phyloP scores from a whole-genome alignment of 2,888 invertebrate species.

The Melanophora roralis region DNA sequence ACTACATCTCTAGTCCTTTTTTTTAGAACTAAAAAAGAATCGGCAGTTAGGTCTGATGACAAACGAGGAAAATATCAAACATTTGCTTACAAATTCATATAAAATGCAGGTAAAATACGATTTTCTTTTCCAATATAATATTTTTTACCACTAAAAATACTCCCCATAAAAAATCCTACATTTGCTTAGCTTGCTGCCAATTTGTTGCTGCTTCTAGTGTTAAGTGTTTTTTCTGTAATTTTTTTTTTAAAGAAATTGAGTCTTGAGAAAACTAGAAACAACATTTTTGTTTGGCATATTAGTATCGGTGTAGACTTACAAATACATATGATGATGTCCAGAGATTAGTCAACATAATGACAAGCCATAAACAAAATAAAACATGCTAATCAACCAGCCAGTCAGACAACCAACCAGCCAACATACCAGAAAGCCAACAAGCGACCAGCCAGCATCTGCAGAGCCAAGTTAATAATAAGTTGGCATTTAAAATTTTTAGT shows the following conservation, averaged over 20 bases:
- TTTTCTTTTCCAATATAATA: too few relatives aligned
- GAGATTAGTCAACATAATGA: slow-evolving; percentile 49
- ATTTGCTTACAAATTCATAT: too few relatives aligned
- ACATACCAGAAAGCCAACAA: slow-evolving; percentile 43
- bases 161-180: not conserved
- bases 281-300: slow-evolving; percentile 29
- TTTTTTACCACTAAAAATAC: too few relatives aligned
- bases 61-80: too few relatives aligned
- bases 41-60: too few relatives aligned
- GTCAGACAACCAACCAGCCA: slow-evolving; percentile 33
- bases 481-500: slow-evolving; percentile 68
- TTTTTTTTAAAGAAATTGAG: slow-evolving; percentile 48
- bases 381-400: slow-evolving; percentile 38
- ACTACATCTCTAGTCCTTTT: too few relatives aligned
- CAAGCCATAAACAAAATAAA: slow-evolving; percentile 46
- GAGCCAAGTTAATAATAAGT: slow-evolving; percentile 64
- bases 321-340: slow-evolving; percentile 35
- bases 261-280: slow-evolving; percentile 50
- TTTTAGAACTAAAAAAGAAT: too few relatives aligned
- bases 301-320: not conserved
- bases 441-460: slow-evolving; percentile 59
- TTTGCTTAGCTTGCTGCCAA: slow-evolving; percentile 10
- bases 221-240: slow-evolving; percentile 8
- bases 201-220: not conserved
- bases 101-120: too few relatives aligned